Percentiles rank a stretch among this genome's conserved stretches.
phyloP scores from a whole-genome alignment of 2,888 invertebrate genomes.

The Mystacides longicornis region DNA sequence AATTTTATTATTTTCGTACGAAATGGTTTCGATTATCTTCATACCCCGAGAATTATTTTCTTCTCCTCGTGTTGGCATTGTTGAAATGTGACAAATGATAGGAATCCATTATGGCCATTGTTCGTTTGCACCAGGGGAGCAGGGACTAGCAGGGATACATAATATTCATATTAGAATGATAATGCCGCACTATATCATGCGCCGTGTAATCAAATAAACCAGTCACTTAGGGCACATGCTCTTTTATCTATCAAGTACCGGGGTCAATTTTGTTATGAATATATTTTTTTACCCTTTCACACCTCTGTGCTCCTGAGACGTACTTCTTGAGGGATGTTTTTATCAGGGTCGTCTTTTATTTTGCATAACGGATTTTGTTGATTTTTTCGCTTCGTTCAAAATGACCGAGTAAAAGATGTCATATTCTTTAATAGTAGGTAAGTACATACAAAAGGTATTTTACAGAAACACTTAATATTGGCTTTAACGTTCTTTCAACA shows the following conservation, averaged over 20 bases:
- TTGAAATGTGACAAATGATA: not conserved
- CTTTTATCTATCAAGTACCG: not conserved
- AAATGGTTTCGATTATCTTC: too few relatives aligned
- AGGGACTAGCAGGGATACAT: not conserved
- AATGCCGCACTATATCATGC: too few relatives aligned
- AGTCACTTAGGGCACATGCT: not conserved
- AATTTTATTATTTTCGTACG: too few relatives aligned
- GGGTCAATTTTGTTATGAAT: not conserved
- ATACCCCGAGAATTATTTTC: too few relatives aligned
- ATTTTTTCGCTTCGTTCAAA: not conserved
- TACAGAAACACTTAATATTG: too few relatives aligned
- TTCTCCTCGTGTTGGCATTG: too few relatives aligned
- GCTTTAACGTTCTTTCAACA: too few relatives aligned
- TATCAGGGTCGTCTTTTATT: not conserved
- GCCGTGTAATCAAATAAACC: conserved; percentile 1
- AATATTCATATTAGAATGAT: not conserved
- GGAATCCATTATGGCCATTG: not conserved
- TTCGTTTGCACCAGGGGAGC: not conserved
- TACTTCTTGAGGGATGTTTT: not conserved
- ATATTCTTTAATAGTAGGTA: too few relatives aligned
- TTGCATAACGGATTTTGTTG: not conserved
- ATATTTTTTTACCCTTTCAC: not conserved
- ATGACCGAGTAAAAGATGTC: not conserved
- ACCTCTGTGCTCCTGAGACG: not conserved
- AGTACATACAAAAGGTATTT: too few relatives aligned